phyloP scores from a whole-genome alignment of 2,797 vertebrate species.

The Brachyrhaphis roseni region DNA sequence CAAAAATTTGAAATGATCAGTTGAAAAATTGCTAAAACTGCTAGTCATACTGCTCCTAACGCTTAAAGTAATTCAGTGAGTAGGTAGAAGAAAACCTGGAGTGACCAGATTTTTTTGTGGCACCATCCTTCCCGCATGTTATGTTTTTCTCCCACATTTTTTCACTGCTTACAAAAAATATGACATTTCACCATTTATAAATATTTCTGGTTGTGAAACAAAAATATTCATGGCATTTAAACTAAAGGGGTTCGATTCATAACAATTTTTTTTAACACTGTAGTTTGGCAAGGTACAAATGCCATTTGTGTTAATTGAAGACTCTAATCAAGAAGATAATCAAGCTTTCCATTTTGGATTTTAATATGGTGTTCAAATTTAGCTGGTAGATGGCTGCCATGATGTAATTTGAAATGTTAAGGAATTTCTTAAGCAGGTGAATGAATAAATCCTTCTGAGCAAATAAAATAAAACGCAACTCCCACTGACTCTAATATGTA shows the following conservation, averaged over 20 bases:
- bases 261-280: neutral
- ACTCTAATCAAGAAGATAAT: neutral
- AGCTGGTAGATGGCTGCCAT: neutral
- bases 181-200: neutral
- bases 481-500: neutral
- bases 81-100: neutral
- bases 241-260: neutral
- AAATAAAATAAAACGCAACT: neutral
- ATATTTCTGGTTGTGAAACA: neutral
- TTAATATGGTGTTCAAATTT: neutral
- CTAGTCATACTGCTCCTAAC: neutral
- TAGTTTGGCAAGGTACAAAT: neutral
- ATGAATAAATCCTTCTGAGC: neutral
- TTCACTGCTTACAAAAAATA: neutral
- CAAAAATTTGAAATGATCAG: neutral
- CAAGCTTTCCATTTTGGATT: neutral
- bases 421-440: neutral
- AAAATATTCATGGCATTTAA: neutral
- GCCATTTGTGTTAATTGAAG: neutral
- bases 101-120: neutral
- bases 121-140: neutral
- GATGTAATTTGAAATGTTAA: neutral
- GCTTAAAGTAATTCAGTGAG: neutral
- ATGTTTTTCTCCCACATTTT: neutral
- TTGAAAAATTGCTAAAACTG: neutral